These are phyloP conservation scores for Sitta europaea DNA, from an alignment of 2,113 vertebrate genomes.

Conservation along the genomic window DNA sequence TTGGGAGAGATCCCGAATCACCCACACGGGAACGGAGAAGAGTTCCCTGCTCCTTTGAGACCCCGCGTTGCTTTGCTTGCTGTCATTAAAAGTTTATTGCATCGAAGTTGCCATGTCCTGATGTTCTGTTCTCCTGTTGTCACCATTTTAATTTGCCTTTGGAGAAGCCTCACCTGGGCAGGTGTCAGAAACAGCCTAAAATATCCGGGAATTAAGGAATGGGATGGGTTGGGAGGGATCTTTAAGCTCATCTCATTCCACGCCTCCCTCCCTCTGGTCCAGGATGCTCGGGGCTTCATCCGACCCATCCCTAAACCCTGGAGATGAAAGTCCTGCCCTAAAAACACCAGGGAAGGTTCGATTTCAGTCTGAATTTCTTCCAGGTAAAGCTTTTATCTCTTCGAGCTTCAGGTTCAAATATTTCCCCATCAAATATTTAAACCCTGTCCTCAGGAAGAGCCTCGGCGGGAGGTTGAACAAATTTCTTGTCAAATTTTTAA, in stretches of 20 bases:
- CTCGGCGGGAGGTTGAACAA: not conserved
- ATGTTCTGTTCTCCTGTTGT: not conserved
- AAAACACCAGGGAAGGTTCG: not conserved
- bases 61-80: not conserved
- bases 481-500: not conserved
- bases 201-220: not conserved
- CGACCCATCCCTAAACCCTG: not conserved
- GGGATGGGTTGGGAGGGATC: not conserved
- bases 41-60: not conserved
- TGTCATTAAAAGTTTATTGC: conserved; percentile 3
- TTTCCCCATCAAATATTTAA: not conserved
- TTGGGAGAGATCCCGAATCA: not conserved
- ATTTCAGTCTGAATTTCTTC: not conserved
- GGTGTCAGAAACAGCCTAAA: not conserved
- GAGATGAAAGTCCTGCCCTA: not conserved
- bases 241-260: not conserved
- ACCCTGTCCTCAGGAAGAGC: not conserved
- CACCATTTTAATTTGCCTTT: not conserved
- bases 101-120: not conserved
- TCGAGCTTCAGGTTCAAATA: not conserved
- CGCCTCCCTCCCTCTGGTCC: too few species aligned
- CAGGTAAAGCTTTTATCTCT: not conserved
- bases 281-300: not conserved
- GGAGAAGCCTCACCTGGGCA: not conserved
- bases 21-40: not conserved